A percentile compares a stretch with the other conserved stretches of the same genome.
Evolutionary conservation across 2,113 vertebrate species (phyloP).

Genomic region (Fukomys damarensis): DNA sequence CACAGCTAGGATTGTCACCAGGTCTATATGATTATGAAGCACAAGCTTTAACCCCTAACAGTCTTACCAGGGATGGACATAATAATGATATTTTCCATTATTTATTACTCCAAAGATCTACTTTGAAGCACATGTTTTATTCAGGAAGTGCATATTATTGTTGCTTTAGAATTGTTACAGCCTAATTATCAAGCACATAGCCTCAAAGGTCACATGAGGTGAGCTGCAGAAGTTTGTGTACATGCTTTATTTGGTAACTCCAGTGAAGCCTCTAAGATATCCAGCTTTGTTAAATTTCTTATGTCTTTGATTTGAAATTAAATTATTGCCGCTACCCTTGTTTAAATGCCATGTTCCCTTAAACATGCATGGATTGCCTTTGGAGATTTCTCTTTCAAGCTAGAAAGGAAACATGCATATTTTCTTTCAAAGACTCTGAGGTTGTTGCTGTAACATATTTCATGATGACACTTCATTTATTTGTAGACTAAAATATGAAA

Average conservation of each 20-base stretch:
- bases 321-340: neutral
- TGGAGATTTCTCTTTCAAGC: constrained; percentile 62
- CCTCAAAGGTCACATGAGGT: neutral
- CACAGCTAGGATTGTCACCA: neutral
- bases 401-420: constrained; percentile 21
- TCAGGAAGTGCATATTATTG: constrained; percentile 1
- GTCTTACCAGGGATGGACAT: neutral
- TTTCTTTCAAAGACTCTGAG: constrained; percentile 49
- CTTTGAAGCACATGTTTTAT: constrained; percentile 27
- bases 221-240: neutral
- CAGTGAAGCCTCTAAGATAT: neutral
- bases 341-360: neutral
- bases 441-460: constrained; percentile 19
- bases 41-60: neutral
- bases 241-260: neutral
- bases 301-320: constrained; percentile 59
- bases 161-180: constrained; percentile 9
- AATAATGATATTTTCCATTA: constrained; percentile 27
- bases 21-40: neutral
- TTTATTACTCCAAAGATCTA: neutral
- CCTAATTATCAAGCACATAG: neutral
- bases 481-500: constrained; percentile 32
- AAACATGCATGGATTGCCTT: constrained; percentile 44
- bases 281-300: neutral
- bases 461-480: constrained; percentile 53